phyloP scores from a whole-genome alignment of 2,113 vertebrate species.

The Crocuta crocuta region DNA sequence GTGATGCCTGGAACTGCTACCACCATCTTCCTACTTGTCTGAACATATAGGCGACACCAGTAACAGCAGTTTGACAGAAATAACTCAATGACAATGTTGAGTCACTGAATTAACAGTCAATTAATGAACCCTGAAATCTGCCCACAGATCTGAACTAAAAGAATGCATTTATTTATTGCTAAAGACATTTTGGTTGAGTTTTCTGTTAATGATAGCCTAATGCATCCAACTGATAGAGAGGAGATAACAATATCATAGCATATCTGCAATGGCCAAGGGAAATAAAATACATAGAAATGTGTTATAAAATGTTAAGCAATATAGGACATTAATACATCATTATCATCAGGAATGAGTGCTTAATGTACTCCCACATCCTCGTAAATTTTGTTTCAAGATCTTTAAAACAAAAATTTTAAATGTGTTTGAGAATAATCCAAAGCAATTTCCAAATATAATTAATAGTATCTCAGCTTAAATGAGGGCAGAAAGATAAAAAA shows the following conservation, averaged over 20 bases:
- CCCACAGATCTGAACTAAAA: neutral
- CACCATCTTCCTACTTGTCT: neutral
- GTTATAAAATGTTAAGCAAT: neutral
- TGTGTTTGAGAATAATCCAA: neutral
- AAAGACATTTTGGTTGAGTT: conserved; percentile 41
- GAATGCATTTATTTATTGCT: neutral
- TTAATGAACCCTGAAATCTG: neutral
- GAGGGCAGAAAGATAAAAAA: neutral
- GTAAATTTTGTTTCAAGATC: neutral
- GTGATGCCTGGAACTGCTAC: neutral
- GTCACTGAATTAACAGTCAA: neutral
- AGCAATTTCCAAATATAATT: conserved; percentile 14
- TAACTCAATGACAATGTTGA: neutral
- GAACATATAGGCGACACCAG: neutral
- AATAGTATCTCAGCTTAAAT: neutral
- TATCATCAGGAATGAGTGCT: neutral
- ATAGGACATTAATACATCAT: neutral
- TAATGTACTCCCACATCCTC: neutral
- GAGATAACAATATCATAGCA: neutral
- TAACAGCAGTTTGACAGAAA: neutral
- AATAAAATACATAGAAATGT: neutral
- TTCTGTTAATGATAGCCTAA: conserved; percentile 32
- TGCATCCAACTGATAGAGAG: neutral
- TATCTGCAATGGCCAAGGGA: neutral
- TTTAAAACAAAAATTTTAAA: neutral